A percentile compares a stretch with the other conserved stretches of the same genome.
Evolutionary conservation across 23 tunicate genomes (phyloP).

Genomic region (Botrylloides violaceus): DNA sequence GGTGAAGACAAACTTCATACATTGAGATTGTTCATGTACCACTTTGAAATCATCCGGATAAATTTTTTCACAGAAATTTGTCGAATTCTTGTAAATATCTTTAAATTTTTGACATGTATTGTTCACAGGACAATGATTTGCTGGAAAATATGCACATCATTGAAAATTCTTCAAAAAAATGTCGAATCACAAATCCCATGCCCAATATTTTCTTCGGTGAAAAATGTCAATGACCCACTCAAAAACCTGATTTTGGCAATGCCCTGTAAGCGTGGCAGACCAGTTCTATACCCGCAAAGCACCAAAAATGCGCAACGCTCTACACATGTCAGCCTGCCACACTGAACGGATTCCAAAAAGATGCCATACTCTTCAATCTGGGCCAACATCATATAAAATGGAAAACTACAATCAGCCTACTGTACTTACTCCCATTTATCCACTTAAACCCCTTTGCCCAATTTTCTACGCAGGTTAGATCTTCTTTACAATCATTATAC

Average conservation of each 20-base stretch:
- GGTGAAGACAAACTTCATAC: constrained; percentile 39
- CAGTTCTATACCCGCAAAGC: too few relatives aligned
- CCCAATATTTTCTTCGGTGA: too few relatives aligned
- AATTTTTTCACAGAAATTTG: constrained; percentile 57
- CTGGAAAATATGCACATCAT: constrained; percentile 14
- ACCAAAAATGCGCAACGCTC: too few relatives aligned
- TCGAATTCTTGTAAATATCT: constrained; percentile 33
- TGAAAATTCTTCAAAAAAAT: not conserved
- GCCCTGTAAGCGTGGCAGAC: too few relatives aligned
- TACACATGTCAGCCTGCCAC: too few relatives aligned
- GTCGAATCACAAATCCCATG: too few relatives aligned
- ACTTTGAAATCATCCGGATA: constrained; percentile 62
- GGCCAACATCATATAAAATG: too few relatives aligned
- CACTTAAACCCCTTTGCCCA: constrained; percentile 62
- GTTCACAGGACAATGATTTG: constrained; percentile 39
- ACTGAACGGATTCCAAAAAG: too few relatives aligned
- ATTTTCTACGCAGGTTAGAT: constrained; percentile 56
- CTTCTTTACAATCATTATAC: constrained; percentile 73
- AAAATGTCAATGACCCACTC: too few relatives aligned
- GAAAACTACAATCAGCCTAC: too few relatives aligned
- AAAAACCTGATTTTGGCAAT: too few relatives aligned
- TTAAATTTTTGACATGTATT: constrained; percentile 26
- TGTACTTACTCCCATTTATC: constrained; percentile 22
- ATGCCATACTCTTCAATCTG: too few relatives aligned
- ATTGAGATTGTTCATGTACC: constrained; percentile 8